phyloP scores from a whole-genome alignment of 2,113 vertebrate genomes.

The Phylloscopus trochilus region DNA sequence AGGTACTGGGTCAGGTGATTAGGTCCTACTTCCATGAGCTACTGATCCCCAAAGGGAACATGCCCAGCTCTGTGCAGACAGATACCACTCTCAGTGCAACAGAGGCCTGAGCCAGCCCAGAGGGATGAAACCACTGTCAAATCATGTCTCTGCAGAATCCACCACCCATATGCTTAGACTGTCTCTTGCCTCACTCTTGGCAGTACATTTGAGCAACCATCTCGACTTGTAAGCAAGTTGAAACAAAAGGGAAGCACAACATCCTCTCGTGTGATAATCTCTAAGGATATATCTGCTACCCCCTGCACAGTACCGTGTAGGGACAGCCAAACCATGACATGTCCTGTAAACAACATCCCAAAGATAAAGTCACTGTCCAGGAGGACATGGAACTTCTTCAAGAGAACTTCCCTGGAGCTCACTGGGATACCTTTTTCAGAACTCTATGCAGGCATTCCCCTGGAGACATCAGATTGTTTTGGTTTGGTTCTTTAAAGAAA shows the following conservation, averaged over 20 bases:
- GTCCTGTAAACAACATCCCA: neutral
- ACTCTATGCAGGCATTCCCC: neutral
- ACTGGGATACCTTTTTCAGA: neutral
- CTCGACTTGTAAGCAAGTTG: neutral
- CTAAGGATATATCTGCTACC: neutral
- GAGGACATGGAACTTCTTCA: neutral
- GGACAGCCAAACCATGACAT: neutral
- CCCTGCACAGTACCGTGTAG: neutral
- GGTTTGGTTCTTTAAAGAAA: neutral
- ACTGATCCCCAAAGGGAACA: neutral
- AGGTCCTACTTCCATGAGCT: neutral
- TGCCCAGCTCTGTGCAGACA: neutral
- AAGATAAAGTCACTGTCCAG: neutral
- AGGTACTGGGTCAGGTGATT: neutral
- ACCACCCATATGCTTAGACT: neutral
- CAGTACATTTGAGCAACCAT: neutral
- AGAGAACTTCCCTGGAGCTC: neutral
- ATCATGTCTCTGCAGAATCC: neutral
- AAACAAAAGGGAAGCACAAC: neutral
- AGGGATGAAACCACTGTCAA: neutral
- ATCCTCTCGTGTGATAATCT: neutral
- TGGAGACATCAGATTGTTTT: neutral
- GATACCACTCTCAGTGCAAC: accelerated
- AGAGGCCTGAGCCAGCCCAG: neutral
- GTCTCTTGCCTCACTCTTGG: neutral